Evolutionary conservation across 2,797 vertebrate species (phyloP), one percentile per base, ranked within the genome.

Genomic region (Dendrocincla tyrannina): DNA sequence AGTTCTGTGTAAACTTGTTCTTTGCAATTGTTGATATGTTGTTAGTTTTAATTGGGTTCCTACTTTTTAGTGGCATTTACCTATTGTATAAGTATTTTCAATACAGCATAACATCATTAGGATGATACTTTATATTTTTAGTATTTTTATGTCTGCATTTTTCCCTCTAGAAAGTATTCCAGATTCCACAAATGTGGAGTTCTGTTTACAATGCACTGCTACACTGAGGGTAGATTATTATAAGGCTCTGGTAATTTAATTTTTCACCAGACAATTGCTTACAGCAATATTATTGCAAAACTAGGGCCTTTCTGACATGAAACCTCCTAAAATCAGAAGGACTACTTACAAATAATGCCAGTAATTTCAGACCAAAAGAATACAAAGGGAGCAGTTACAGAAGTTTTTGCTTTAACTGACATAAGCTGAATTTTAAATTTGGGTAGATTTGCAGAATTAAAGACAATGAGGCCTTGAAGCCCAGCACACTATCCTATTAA

Each of bases 81-180:
- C 32, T 76, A 82, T 78, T 82, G 33, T 7, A 7, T 64, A 53
- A 42, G 30, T 72, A 69, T 62, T 69, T 80, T 69, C 41, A 85
- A 13, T 23, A 37, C 18, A 76, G 52, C 32, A 20, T 64, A 64
- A 81, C 18, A 35, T 84, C 18, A 63, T 87, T 41, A 73, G 33
- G 30, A 19, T 90, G 53, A 63, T 95, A 77, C 33, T 67, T 86
- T 32, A 14, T 88, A 53, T 92, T 96, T 95, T 95, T 95, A 95
- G 67, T 27, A 44, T 81, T 96, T 95, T 97, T 95, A 82, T 93
- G 94, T 89, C 84, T 94, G 87, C 32, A 46, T 63, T 81, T 91
- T 96, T 93, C 46, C 73, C 52, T 89, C 42, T 76, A 78, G 50
- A 87, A 74, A 74, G 82, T 91, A 93, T 41, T 64, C 62, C 69